Evolutionary conservation across 1,140 invertebrate genomes (phyloP), one percentile per base, ranked within the genome.

Genomic region (Protaetia brevitarsis): DNA sequence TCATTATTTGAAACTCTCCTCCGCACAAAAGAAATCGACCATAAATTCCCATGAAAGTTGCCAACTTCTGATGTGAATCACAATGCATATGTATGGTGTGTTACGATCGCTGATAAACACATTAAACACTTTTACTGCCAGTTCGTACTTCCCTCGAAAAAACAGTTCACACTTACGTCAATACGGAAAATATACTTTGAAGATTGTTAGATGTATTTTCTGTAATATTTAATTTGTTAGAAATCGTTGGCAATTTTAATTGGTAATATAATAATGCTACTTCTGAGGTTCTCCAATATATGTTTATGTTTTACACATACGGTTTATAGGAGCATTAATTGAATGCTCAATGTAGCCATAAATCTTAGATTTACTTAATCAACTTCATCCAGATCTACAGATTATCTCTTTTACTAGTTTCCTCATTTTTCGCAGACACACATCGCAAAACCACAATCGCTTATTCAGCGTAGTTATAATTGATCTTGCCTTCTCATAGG

Each of bases 1-100:
- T 51, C 41, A 51, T n/a, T n/a, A n/a, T 23, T 4, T 51, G 13
- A 51, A 51, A 51, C 19, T 51, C 41, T 51, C 41, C n/a, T 51
- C 26, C 16, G 19, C 6, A 51, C 41, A 51, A 51, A n/a, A 51
- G 41, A 51, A 51, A 51, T 51, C 21, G 41, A 51, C 13, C 11
- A 51, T 51, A 51, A 51, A 23, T 51, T 51, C 19, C 5, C 19
- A 51, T 5, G 41, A 51, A 51, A 51, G 19, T 19, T 51, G 41
- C 41, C 19, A 51, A 51, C 41, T 19, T n/a, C n/a, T 23, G 13
- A 26, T 19, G 16, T 7, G 41, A 51, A 51, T 51, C 19, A 51
- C 19, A 26, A 19, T 19, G n/a, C n/a, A n/a, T n/a, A n/a, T n/a
- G n/a, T n/a, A n/a, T n/a, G n/a, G n/a, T n/a, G n/a, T n/a, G n/a